Percentiles rank a stretch among this genome's conserved stretches.
Evolutionary conservation across 2,113 vertebrate species (phyloP).

Genomic region (Copsychus sechellarum): DNA sequence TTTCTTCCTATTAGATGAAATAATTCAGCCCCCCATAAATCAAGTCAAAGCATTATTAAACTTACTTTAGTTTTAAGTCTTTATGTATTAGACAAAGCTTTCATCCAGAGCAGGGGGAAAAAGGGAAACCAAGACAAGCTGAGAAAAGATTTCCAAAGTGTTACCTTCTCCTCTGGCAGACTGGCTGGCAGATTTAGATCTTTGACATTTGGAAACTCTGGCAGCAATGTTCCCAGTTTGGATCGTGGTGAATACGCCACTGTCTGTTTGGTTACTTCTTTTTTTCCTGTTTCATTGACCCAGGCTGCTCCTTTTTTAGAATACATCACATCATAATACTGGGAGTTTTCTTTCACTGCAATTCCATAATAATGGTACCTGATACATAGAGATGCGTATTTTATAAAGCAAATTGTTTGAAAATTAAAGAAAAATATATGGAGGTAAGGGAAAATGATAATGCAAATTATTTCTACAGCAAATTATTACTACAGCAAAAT

Average conservation of each 20-base stretch:
- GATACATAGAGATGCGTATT: slow-evolving; percentile 30
- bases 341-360: slow-evolving; percentile 96
- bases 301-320: slow-evolving; percentile 98
- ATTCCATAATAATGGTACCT: slow-evolving; percentile 99
- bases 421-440: not conserved
- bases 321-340: slow-evolving; percentile 99
- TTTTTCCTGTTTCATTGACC: slow-evolving; percentile 99
- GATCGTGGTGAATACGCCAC: slow-evolving; percentile 99
- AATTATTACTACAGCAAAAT: not conserved
- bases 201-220: slow-evolving; percentile 99
- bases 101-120: not conserved
- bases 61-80: not conserved
- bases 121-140: not conserved
- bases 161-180: slow-evolving; percentile 99
- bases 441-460: not conserved
- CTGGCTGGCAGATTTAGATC: slow-evolving; percentile 97
- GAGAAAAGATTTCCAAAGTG: slow-evolving; percentile 68
- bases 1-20: not conserved
- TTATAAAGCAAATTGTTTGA: not conserved
- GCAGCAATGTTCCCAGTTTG: slow-evolving; percentile 97
- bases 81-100: slow-evolving; percentile 17
- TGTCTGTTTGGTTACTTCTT: slow-evolving; percentile 98
- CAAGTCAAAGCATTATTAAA: slow-evolving; percentile 42
- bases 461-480: not conserved
- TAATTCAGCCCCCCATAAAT: slow-evolving; percentile 20